Evolutionary conservation across 2,888 invertebrate species (phyloP), one percentile per base, ranked within the genome.

Genomic region (Lepidocyrtoides sp.): DNA sequence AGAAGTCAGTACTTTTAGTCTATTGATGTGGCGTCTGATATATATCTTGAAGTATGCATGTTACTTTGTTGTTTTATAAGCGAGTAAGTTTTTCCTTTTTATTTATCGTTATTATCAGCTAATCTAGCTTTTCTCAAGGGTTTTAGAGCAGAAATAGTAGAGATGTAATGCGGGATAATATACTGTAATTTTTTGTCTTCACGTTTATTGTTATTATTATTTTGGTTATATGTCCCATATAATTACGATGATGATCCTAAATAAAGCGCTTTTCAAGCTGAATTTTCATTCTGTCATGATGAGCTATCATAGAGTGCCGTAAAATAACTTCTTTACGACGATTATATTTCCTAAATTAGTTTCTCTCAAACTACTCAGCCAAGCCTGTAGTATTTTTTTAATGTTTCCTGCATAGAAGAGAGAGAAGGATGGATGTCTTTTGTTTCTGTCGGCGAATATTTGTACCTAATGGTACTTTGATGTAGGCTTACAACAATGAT

Each of bases 321-420:
- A 88, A 88, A 88, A 79, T 69, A n/a, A 66, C 36, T 81, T 81
- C 69, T 79, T 87, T 79, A 81, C 48, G 66, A 69, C 88, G 81
- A 87, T 87, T 79, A 88, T 88, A 32, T 86, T 69, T 88, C 79
- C 48, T 44, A 87, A 87, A 87, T 87, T 79, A 88, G 81, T 81
- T 88, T 88, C 79, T 54, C 36, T 44, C 82, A n/a, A n/a, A n/a
- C n/a, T n/a, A n/a, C n/a, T n/a, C n/a, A n/a, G n/a, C n/a, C n/a
- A n/a, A n/a, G n/a, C n/a, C n/a, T n/a, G n/a, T n/a, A n/a, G n/a
- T n/a, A n/a, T n/a, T n/a, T n/a, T n/a, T n/a, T n/a, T n/a, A n/a
- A n/a, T n/a, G n/a, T n/a, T n/a, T n/a, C n/a, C n/a, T n/a, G n/a
- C n/a, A n/a, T n/a, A n/a, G n/a, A n/a, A n/a, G n/a, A n/a, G n/a